Evolutionary conservation across 2,797 vertebrate species (phyloP).

Genomic region (Dendrocincla tyrannina): DNA sequence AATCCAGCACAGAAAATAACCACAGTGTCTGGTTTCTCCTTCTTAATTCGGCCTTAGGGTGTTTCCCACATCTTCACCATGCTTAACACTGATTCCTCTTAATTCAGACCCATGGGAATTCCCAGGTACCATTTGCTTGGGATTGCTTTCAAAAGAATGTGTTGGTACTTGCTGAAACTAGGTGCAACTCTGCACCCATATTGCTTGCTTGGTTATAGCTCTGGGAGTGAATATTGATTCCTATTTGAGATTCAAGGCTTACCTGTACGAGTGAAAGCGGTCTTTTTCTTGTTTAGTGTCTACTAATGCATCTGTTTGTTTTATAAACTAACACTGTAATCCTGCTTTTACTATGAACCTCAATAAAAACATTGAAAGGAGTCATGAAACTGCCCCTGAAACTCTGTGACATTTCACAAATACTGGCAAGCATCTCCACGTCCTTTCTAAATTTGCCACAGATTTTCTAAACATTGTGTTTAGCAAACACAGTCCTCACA

Average conservation of each 20-base stretch:
- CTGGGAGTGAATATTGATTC: not conserved
- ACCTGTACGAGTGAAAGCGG: not conserved
- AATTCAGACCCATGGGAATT: not conserved
- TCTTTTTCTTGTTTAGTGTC: not conserved
- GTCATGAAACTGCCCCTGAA: not conserved
- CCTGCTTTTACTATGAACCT: not conserved
- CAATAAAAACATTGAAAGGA: not conserved
- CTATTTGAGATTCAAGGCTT: not conserved
- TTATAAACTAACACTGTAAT: not conserved
- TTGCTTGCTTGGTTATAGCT: not conserved
- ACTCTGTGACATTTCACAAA: not conserved
- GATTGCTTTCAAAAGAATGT: not conserved
- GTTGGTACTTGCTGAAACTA: not conserved
- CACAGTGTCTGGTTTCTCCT: not conserved
- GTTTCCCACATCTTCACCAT: not conserved
- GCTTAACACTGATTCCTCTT: not conserved
- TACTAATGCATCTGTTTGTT: not conserved
- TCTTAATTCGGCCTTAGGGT: not conserved
- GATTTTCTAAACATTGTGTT: not conserved
- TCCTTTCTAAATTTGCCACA: not conserved
- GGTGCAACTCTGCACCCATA: not conserved
- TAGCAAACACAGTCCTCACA: not conserved
- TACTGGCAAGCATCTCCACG: not conserved
- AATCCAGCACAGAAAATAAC: not conserved
- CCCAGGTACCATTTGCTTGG: not conserved